Conservation (phyloP, 2,797 vertebrate species). For the Arnoldichthys spilopterus region DNA sequence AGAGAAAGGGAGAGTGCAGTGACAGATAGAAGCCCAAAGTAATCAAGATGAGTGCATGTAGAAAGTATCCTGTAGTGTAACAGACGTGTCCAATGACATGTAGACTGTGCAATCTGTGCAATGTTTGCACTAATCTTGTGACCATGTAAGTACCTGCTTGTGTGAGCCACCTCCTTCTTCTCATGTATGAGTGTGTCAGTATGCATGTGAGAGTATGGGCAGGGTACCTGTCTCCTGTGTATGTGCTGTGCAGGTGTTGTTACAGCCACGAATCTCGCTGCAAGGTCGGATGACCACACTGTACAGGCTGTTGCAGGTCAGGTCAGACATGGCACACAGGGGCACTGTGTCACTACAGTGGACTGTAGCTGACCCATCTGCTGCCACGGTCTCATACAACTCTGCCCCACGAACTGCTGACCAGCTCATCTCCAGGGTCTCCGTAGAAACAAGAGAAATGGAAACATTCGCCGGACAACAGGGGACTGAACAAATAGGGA, state of each 20-base stretch:
- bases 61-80: too few relatives aligned
- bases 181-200: conserved; percentile 18
- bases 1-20: conserved; percentile 7
- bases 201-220: background rate
- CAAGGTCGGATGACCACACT: conserved; percentile 83
- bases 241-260: conserved; percentile 75
- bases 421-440: conserved; percentile 87
- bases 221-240: conserved; percentile 82
- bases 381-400: conserved; percentile 84
- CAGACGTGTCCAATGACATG: too few relatives aligned
- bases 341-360: conserved; percentile 86
- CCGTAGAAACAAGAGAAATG: conserved; percentile 78
- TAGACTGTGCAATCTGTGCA: too few relatives aligned
- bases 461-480: conserved; percentile 85
- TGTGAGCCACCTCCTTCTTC: too few relatives aligned
- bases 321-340: conserved; percentile 84
- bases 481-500: conserved; percentile 77
- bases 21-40: background rate
- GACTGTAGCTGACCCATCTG: conserved; percentile 56
- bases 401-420: conserved; percentile 86
- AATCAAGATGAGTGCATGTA: background rate
- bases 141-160: background rate
- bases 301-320: conserved; percentile 83
- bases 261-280: conserved; percentile 85
- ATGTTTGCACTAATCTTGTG: too few relatives aligned